Conservation (phyloP, 2,113 vertebrate species). For the Macquaria ambigua region DNA sequence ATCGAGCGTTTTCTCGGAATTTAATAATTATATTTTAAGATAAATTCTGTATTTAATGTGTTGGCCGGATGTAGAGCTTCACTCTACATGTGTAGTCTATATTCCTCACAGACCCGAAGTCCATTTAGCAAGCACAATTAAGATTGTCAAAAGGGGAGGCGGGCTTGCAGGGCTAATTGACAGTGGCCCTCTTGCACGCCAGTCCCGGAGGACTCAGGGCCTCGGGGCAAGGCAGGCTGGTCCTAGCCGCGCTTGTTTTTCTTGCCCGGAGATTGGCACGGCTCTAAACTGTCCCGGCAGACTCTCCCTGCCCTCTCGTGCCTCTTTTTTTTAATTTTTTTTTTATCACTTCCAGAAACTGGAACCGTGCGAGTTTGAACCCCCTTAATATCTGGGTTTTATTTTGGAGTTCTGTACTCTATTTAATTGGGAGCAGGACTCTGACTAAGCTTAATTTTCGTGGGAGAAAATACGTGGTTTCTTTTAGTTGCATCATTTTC, state of each 20-base stretch:
- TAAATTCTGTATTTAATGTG: neutral
- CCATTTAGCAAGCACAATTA: conserved; percentile 66
- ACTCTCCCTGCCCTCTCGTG: conserved; percentile 29
- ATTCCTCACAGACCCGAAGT: conserved; percentile 29
- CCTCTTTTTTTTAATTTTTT: neutral
- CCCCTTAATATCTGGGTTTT: neutral
- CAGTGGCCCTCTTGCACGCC: conserved; percentile 81
- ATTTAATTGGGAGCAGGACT: neutral
- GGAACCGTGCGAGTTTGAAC: neutral
- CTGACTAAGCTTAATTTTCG: neutral
- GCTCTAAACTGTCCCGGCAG: conserved; percentile 63
- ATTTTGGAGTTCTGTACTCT: neutral
- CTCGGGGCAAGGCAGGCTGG: conserved; percentile 65
- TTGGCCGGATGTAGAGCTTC: neutral
- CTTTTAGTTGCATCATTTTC: conserved; percentile 16
- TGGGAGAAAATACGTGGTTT: neutral
- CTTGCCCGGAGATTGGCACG: conserved; percentile 72
- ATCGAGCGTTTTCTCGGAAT: neutral
- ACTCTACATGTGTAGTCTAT: neutral
- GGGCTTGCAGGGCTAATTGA: conserved; percentile 78
- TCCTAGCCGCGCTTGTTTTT: conserved; percentile 69
- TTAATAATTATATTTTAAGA: neutral
- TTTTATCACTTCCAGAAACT: neutral
- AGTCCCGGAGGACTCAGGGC: conserved; percentile 80
- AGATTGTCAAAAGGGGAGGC: conserved; percentile 51